Percentiles rank a stretch among this genome's conserved stretches.
Conservation (phyloP, 2,888 invertebrate species). For the Mimachlamys varia region DNA sequence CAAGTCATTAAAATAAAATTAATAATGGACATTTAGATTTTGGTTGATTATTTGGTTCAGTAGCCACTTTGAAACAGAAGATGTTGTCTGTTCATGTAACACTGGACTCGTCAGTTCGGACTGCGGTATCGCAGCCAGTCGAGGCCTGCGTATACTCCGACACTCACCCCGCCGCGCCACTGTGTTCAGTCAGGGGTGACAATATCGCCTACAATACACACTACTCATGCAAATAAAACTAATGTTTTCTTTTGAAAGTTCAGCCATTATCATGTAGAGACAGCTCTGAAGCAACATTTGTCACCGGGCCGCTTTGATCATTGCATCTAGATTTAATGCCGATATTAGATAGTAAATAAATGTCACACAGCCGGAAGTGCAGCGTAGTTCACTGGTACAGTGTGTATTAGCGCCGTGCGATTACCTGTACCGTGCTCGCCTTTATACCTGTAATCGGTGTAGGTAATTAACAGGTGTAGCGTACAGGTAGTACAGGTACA, state of each 20-base stretch:
- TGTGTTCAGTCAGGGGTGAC: not conserved
- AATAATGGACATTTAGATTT: constrained; percentile 31
- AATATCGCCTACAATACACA: not conserved
- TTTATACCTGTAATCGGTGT: constrained; percentile 25
- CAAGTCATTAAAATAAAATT: constrained; percentile 33
- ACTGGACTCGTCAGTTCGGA: not conserved
- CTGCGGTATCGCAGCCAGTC: not conserved
- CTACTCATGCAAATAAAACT: not conserved
- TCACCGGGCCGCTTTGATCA: not conserved
- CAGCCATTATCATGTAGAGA: not conserved
- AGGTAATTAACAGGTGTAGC: not conserved
- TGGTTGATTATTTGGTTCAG: constrained; percentile 5
- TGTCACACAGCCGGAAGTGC: not conserved
- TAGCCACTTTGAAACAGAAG: constrained; percentile 31
- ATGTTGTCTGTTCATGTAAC: constrained; percentile 6
- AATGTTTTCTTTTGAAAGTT: not conserved
- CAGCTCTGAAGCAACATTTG: not conserved
- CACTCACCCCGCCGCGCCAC: not conserved
- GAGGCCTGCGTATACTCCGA: not conserved
- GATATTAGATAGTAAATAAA: not conserved
- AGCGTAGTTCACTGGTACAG: not conserved
- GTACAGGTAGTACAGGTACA: constrained; percentile 28
- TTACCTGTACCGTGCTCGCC: not conserved
- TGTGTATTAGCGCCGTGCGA: not conserved
- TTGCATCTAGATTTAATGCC: not conserved